Evolutionary conservation across 1,140 invertebrate species (phyloP).

Genomic region (Drosophila nebulosa): DNA sequence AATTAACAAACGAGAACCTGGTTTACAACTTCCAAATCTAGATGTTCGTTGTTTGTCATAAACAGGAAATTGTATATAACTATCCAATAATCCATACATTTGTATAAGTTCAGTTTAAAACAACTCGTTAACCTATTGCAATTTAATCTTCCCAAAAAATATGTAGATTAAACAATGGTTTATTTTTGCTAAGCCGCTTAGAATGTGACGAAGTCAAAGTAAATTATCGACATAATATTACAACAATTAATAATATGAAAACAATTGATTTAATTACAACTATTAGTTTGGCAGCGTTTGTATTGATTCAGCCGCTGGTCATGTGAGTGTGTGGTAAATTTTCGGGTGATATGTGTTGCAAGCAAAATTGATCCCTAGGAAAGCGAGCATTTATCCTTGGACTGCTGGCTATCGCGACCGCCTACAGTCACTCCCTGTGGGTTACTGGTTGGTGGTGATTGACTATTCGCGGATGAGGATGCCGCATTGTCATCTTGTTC

Average conservation of each 20-base stretch:
- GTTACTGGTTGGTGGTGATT: constrained; percentile 46
- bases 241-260: constrained; percentile 32
- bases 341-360: not conserved
- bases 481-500: constrained; percentile 81
- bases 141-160: constrained; percentile 47
- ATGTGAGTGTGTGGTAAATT: constrained; percentile 30
- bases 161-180: constrained; percentile 54
- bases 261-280: constrained; percentile 35
- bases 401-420: constrained; percentile 66
- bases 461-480: constrained; percentile 49
- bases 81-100: not conserved
- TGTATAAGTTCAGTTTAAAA: not conserved
- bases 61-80: not conserved
- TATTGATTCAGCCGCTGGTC: constrained; percentile 44
- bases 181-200: constrained; percentile 68
- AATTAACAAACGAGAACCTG: no score
- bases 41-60: no score
- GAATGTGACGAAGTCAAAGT: constrained; percentile 72
- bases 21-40: no score
- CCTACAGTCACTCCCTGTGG: constrained; percentile 63
- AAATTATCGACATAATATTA: constrained; percentile 66
- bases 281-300: constrained; percentile 40
- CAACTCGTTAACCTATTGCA: not conserved
- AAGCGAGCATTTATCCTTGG: constrained; percentile 82
- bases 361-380: constrained; percentile 70